Evolutionary conservation across 2,888 invertebrate species (phyloP).

Genomic region (Oeneis ivallda): DNA sequence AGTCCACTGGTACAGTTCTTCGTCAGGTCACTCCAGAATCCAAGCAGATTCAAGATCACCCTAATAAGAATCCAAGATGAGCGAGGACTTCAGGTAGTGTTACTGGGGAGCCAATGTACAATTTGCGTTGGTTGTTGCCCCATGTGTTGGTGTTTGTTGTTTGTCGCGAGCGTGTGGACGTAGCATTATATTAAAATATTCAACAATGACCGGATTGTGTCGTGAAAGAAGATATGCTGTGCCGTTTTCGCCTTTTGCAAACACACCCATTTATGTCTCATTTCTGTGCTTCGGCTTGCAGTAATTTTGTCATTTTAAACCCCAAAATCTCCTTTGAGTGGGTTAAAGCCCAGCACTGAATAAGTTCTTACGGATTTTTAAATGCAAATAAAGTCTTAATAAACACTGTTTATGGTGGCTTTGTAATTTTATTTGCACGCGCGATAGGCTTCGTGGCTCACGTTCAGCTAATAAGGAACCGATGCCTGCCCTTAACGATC

Average conservation of each 20-base stretch:
- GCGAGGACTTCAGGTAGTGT: too few species aligned
- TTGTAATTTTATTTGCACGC: slow-evolving; percentile 76
- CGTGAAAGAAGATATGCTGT: slow-evolving; percentile 64
- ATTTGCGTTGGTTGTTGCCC: too few species aligned
- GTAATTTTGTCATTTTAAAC: slow-evolving; percentile 77
- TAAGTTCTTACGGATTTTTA: slow-evolving; percentile 79
- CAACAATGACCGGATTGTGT: slow-evolving; percentile 62
- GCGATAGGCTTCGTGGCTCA: slow-evolving; percentile 70
- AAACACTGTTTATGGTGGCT: slow-evolving; percentile 74
- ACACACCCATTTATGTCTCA: slow-evolving; percentile 74
- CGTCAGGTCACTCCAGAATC: too few species aligned
- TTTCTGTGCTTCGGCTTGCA: slow-evolving; percentile 59
- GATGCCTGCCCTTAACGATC: slow-evolving; percentile 67
- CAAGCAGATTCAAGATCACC: too few species aligned
- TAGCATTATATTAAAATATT: slow-evolving; percentile 49
- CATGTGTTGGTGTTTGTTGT: too few species aligned
- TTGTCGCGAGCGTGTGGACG: too few species aligned
- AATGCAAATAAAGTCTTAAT: slow-evolving; percentile 77
- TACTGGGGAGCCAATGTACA: too few species aligned
- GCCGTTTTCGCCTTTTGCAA: slow-evolving; percentile 60
- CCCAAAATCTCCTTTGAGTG: slow-evolving; percentile 63
- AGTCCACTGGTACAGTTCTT: too few species aligned
- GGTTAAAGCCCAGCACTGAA: slow-evolving; percentile 58
- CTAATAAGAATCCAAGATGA: too few species aligned
- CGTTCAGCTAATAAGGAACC: slow-evolving; percentile 76